These are phyloP conservation scores for Diorhabda sublineata DNA, from an alignment of 1,140 invertebrate genomes.

Conservation along the genomic window DNA sequence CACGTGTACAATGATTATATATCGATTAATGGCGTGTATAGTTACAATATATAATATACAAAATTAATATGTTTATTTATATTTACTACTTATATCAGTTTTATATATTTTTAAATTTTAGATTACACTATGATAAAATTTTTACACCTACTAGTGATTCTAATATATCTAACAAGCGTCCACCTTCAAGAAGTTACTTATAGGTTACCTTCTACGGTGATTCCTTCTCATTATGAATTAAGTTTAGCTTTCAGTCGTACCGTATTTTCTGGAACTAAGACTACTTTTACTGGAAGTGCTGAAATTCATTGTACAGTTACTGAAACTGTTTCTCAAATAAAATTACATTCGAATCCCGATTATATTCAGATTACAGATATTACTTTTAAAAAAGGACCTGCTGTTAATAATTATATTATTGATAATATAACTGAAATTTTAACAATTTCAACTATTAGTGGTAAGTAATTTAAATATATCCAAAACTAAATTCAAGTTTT, in stretches of 20 bases:
- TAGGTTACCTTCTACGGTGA: conserved; percentile 71
- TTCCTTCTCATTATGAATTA: conserved; percentile 78
- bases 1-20: not conserved
- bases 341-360: conserved; percentile 22
- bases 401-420: conserved; percentile 8
- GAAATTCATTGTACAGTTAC: conserved; percentile 8
- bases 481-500: too few species aligned
- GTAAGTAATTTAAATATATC: not conserved
- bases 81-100: too few species aligned
- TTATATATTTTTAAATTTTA: not conserved
- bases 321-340: conserved; percentile 1
- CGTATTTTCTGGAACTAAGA: conserved; percentile 11
- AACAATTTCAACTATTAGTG: conserved; percentile 6
- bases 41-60: not conserved
- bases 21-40: not conserved
- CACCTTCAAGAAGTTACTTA: conserved; percentile 36
- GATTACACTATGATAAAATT: not conserved
- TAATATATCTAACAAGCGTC: not conserved
- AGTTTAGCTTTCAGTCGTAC: conserved; percentile 12
- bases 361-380: conserved; percentile 19
- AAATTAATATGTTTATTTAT: not conserved
- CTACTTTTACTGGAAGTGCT: conserved; percentile 15
- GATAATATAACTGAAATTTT: conserved; percentile 22
- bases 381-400: not conserved
- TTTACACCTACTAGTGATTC: not conserved